These are phyloP conservation scores for Cecropterus lyciades DNA, from an alignment of 1,140 invertebrate species.

Conservation along the genomic window DNA sequence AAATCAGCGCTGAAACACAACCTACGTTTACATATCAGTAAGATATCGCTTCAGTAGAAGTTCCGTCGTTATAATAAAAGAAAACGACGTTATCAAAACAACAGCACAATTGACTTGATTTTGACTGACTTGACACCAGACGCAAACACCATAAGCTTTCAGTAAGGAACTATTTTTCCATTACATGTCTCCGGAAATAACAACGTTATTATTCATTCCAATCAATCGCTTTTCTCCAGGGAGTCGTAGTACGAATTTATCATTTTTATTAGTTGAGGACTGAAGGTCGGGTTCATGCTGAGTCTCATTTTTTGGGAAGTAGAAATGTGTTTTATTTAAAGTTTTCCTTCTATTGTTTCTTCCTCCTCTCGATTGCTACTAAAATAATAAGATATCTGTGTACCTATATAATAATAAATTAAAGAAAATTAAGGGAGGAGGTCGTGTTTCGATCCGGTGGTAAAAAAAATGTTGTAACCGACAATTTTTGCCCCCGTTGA, in stretches of 20 bases:
- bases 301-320: not conserved
- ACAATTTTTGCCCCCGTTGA: too few relatives aligned
- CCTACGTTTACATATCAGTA: too few relatives aligned
- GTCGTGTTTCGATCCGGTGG: too few relatives aligned
- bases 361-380: too few relatives aligned
- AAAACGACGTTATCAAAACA: constrained; percentile 12
- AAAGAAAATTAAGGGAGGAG: too few relatives aligned
- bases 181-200: constrained; percentile 14
- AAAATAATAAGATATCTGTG: too few relatives aligned
- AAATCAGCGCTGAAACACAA: too few relatives aligned
- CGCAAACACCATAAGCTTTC: constrained; percentile 10
- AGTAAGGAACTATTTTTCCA: not conserved
- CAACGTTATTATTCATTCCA: constrained; percentile 20
- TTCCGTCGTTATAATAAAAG: not conserved
- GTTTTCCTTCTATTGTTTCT: not conserved
- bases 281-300: not conserved
- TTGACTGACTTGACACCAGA: not conserved
- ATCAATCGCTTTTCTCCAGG: constrained; percentile 8
- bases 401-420: too few relatives aligned
- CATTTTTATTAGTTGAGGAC: constrained; percentile 16
- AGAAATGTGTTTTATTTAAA: not conserved
- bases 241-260: constrained; percentile 13
- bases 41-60: not conserved
- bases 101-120: constrained; percentile 6
- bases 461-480: too few relatives aligned